Evolutionary conservation across 2,888 invertebrate genomes (phyloP).

Genomic region (Erebia ligea): DNA sequence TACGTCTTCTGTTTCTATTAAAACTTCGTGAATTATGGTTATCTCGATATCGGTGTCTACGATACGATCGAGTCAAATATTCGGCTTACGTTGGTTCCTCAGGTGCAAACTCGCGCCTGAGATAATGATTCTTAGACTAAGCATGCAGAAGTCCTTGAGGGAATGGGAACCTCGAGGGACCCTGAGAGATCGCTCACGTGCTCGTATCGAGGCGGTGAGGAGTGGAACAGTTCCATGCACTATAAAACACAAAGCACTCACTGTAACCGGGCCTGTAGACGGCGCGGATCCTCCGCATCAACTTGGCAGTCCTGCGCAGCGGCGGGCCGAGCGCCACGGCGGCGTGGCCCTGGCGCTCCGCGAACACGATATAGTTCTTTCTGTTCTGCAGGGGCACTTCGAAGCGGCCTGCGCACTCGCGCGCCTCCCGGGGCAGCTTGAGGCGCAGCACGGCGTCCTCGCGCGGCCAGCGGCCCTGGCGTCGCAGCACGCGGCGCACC

Average conservation of each 20-base stretch:
- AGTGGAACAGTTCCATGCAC: conserved; percentile 53
- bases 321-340: conserved; percentile 78
- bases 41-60: conserved; percentile 19
- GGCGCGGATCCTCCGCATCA: conserved; percentile 73
- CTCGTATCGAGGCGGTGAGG: conserved; percentile 38
- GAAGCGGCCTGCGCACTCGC: conserved; percentile 73
- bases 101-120: neutral
- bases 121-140: neutral
- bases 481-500: conserved; percentile 69
- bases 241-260: conserved; percentile 68
- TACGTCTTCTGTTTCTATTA: conserved; percentile 14
- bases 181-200: neutral
- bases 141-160: no score
- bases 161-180: conserved; percentile 58
- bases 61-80: conserved; percentile 2
- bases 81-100: neutral
- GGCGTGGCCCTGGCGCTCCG: conserved; percentile 72
- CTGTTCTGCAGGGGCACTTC: conserved; percentile 75
- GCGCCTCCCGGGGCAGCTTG: conserved; percentile 58
- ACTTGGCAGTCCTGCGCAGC: conserved; percentile 69
- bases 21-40: conserved; percentile 17
- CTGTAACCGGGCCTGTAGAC: conserved; percentile 80
- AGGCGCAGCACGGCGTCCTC: conserved; percentile 69
- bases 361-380: conserved; percentile 78
- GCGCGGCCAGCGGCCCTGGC: conserved; percentile 74